Evolutionary conservation across 2,888 invertebrate species (phyloP).

Genomic region (Myopa testacea): DNA sequence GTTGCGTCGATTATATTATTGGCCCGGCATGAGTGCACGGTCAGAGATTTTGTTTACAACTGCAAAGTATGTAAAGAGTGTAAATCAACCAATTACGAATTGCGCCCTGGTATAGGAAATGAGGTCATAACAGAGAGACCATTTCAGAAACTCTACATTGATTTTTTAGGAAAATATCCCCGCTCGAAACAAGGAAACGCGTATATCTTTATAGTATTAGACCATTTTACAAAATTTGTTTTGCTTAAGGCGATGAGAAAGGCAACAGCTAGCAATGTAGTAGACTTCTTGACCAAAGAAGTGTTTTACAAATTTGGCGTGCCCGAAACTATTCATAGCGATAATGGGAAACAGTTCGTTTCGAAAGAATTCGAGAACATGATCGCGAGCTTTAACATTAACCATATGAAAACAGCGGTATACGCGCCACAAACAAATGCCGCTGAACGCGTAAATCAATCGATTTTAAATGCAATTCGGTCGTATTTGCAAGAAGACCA

Average conservation of each 20-base stretch:
- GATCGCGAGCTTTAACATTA: background rate
- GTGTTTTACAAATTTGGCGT: slow-evolving; percentile 5
- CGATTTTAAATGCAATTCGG: too few species aligned
- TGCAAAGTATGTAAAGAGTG: slow-evolving; percentile 35
- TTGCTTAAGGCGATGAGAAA: background rate
- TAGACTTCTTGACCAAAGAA: background rate
- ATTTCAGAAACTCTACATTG: too few species aligned
- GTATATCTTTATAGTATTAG: too few species aligned
- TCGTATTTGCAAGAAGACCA: too few species aligned
- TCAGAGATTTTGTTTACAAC: slow-evolving; percentile 1
- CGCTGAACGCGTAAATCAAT: too few species aligned
- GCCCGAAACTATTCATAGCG: background rate
- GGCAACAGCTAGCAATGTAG: background rate
- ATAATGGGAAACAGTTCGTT: slow-evolving; percentile 1
- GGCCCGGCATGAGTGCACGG: slow-evolving; percentile 30
- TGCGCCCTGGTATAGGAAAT: background rate
- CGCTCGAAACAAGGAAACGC: too few species aligned
- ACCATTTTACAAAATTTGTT: too few species aligned
- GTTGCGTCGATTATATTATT: slow-evolving; percentile 23
- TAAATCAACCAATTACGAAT: slow-evolving; percentile 10
- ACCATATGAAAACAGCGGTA: background rate
- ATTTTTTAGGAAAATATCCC: too few species aligned
- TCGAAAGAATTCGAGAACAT: background rate
- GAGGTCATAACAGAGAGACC: too few species aligned
- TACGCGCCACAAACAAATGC: too few species aligned